A percentile compares a stretch with the other conserved stretches of the same genome.
phyloP scores from a whole-genome alignment of 1,140 invertebrate species.

The Argopecten irradians region DNA sequence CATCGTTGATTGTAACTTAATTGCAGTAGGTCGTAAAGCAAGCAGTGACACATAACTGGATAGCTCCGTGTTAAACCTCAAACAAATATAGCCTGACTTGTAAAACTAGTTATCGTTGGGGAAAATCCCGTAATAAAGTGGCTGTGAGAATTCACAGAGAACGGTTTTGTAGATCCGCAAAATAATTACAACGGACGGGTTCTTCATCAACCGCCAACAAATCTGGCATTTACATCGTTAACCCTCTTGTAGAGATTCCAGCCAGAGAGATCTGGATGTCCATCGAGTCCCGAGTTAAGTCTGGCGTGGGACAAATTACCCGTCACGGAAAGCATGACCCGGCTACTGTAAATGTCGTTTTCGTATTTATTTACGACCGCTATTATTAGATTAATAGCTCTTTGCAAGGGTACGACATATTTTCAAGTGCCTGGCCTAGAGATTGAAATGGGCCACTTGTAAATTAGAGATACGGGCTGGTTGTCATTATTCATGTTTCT shows the following conservation, averaged over 20 bases:
- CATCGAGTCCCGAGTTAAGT: not conserved
- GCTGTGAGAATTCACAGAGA: not conserved
- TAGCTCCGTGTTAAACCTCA: not conserved
- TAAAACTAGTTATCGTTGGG: not conserved
- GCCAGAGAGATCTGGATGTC: not conserved
- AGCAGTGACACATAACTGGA: not conserved
- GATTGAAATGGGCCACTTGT: not conserved
- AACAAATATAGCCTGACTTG: not conserved
- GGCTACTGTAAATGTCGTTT: conserved; percentile 2
- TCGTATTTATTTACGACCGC: conserved; percentile 4
- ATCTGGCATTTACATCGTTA: conserved; percentile 15
- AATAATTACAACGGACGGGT: not conserved
- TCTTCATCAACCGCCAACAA: conserved; percentile 6
- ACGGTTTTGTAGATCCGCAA: not conserved
- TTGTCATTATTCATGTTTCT: not conserved
- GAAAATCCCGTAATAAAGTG: not conserved
- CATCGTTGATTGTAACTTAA: not conserved
- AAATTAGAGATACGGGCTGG: not conserved
- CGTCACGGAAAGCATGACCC: not conserved
- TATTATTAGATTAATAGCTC: not conserved
- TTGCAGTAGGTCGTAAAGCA: not conserved
- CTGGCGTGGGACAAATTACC: not conserved
- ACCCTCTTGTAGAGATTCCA: not conserved
- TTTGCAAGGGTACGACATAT: not conserved
- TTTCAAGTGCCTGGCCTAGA: not conserved